Evolutionary conservation across 2,113 vertebrate species (phyloP).

Genomic region (cattle (Bos taurus)): DNA sequence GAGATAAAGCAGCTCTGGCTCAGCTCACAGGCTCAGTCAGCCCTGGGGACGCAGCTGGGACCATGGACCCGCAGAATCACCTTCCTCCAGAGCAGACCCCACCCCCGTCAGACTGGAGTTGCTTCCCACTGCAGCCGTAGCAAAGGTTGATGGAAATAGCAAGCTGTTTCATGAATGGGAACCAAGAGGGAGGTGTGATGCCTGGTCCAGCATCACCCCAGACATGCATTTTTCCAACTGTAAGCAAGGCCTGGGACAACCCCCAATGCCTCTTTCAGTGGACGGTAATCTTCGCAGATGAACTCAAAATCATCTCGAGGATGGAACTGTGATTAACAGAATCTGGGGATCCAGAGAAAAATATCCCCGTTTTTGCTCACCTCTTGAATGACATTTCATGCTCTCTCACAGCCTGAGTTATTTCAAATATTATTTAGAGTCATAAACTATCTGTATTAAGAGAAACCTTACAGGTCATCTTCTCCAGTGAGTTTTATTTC

Average conservation of each 20-base stretch:
- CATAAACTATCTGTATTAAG: background rate
- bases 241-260: background rate
- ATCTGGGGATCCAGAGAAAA: background rate
- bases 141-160: background rate
- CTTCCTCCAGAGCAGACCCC: background rate
- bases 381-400: background rate
- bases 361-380: background rate
- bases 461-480: background rate
- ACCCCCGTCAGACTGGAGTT: background rate
- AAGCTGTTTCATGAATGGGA: background rate
- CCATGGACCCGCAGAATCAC: background rate
- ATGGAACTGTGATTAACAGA: background rate
- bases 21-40: conserved; percentile 30
- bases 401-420: background rate
- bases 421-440: background rate
- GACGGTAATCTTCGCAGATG: background rate
- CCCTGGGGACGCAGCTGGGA: conserved; percentile 36
- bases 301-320: background rate
- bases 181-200: background rate
- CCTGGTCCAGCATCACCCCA: background rate
- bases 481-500: background rate
- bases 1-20: background rate
- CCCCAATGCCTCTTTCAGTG: background rate
- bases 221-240: background rate
- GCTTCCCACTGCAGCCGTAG: background rate